Evolutionary conservation across 2,888 invertebrate genomes (phyloP).

Genomic region (Volucella bombylans): DNA sequence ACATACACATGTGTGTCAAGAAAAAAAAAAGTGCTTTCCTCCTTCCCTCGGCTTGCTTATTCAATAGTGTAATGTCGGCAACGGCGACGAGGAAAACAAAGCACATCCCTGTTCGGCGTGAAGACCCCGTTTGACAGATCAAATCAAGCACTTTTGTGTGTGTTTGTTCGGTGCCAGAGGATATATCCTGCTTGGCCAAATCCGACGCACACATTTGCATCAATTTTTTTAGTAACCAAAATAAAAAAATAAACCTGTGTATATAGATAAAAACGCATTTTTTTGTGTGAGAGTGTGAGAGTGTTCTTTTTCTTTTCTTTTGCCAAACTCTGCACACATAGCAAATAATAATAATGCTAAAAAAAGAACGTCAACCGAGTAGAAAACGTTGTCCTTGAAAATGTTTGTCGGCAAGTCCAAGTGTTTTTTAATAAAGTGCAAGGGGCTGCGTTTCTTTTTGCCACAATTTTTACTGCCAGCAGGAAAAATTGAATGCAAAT

Average conservation of each 20-base stretch:
- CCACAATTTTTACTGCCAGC: not conserved
- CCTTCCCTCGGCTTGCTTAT: not conserved
- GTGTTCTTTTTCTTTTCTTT: slow-evolving; percentile 5
- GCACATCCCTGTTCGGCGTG: slow-evolving; percentile 51
- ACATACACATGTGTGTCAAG: slow-evolving; percentile 18
- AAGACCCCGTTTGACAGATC: slow-evolving; percentile 43
- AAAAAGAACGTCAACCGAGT: slow-evolving; percentile 21
- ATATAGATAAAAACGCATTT: slow-evolving; percentile 48
- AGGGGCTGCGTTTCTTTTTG: slow-evolving; percentile 2
- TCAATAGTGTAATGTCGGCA: slow-evolving; percentile 15
- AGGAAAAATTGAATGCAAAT: too few species aligned
- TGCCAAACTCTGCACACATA: slow-evolving; percentile 8
- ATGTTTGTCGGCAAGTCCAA: slow-evolving; percentile 9
- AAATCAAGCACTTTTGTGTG: slow-evolving; percentile 29
- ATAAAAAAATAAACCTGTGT: slow-evolving; percentile 19
- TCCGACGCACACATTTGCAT: not conserved
- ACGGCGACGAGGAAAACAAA: slow-evolving; percentile 49
- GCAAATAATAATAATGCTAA: too few species aligned
- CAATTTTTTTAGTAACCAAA: not conserved
- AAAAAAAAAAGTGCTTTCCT: slow-evolving; percentile 42
- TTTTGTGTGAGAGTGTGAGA: slow-evolving; percentile 17
- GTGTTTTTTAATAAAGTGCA: slow-evolving; percentile 38
- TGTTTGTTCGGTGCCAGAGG: slow-evolving; percentile 24
- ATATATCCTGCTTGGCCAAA: slow-evolving; percentile 39
- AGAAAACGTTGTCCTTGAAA: slow-evolving; percentile 57